These are phyloP conservation scores for Rafetus swinhoei DNA, from an alignment of 2,113 vertebrate genomes.

Conservation along the genomic window DNA sequence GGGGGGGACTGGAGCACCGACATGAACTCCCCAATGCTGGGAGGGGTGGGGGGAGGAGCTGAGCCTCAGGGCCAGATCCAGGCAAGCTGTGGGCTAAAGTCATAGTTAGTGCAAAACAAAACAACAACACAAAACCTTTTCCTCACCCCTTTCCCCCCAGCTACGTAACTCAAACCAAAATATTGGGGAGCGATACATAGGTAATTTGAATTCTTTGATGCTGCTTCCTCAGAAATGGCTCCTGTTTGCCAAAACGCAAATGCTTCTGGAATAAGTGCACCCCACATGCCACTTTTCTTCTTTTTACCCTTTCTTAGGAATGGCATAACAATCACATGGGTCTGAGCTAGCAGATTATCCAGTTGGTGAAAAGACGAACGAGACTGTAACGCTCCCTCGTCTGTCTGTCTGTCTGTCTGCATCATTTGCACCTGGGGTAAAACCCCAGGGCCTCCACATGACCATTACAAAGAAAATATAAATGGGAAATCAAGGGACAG, in stretches of 20 bases:
- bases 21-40: too few species aligned
- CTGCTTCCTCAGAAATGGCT: neutral
- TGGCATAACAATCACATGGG: neutral
- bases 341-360: neutral
- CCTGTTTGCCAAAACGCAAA: slow-evolving; percentile 38
- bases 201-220: slow-evolving; percentile 38
- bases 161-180: neutral
- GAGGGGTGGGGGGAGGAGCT: too few species aligned
- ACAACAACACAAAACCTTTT: neutral
- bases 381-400: neutral
- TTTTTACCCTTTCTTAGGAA: neutral
- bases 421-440: slow-evolving; percentile 20
- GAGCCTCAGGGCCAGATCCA: too few species aligned
- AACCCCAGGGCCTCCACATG: slow-evolving; percentile 2
- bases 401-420: neutral
- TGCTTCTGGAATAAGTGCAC: neutral
- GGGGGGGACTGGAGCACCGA: too few species aligned
- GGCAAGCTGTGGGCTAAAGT: too few species aligned
- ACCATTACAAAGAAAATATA: neutral
- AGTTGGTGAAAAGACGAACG: slow-evolving; percentile 8
- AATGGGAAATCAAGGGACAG: neutral
- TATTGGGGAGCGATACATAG: slow-evolving; percentile 10
- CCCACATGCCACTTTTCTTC: slow-evolving; percentile 25
- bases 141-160: neutral
- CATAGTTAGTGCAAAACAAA: neutral